Base-by-base conservation (phyloP, 2,797 vertebrate genomes). In the Ctenochaetus hawaiiensis region DNA sequence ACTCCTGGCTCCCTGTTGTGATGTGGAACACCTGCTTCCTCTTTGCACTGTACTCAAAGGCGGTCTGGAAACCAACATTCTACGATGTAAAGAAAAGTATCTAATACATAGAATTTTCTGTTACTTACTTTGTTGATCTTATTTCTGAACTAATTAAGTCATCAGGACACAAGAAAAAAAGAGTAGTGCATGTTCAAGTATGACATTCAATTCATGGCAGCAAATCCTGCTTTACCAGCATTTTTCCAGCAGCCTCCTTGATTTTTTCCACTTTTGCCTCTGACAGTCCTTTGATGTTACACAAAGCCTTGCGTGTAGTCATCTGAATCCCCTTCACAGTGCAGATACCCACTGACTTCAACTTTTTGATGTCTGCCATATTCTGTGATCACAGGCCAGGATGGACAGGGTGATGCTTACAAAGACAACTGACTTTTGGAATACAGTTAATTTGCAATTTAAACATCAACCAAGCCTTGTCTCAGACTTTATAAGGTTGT, bases 211-310 rank as follows among this genome's bases (percentile, higher is more conserved):
- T 23, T 34, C 8, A 8, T 3, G 34, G 0, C 0, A 43, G 8
- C 61, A n/a, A 62, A 39, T 22, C 0, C 5, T 0, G 5, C 74
- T 68, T 87, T 91, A 99, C 98, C 92, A 99, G 92, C 77, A 99
- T 94, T 85, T 99, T 99, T 88, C 98, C 98, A 86, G 97, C 97
- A 18, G 98, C 98, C 78, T 99, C 98, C 93, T 99, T 99, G 84
- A 99, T 99, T 91, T 99, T 99, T 79, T 99, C 98, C 89, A 99
- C 98, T 92, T 99, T 99, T 53, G 97, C 98, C 88, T 99, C 98
- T 1, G 98, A 99, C 77, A 99, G 95, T 16, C 98, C 98, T 89
- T 99, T 99, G 76, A 99, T 95, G 74, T 97, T 99, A 92, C 96
- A 97, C 48, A 99, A 90, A 5, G 97, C 94, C 64, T 96, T 96